Evolutionary conservation across 2,888 invertebrate genomes (phyloP), one percentile per base, ranked within the genome.

Genomic region (Lypha dubia): DNA sequence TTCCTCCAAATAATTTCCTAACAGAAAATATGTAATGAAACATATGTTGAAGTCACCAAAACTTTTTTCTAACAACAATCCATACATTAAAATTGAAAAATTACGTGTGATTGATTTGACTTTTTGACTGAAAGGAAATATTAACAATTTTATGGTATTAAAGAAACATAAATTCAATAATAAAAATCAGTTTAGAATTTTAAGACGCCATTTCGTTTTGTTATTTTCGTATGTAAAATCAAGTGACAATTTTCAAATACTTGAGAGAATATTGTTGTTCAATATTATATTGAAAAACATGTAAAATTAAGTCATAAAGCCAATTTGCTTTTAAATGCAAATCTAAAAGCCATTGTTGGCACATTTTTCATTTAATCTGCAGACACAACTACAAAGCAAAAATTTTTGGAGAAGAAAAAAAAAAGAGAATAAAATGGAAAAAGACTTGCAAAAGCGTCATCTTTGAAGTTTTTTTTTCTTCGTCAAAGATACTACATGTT

Each of bases 391-490:
- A 17, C 28, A 28, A 11, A 49, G 4, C 13, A 20, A 9, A 28
- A 28, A 28, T 15, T n/a, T n/a, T n/a, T n/a, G n/a, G n/a, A 7
- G 17, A 53, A 11, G 24, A 0, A 38, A 17, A 51, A 41, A 13
- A 11, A 68, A 6, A 28, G 38, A n/a, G n/a, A n/a, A n/a, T n/a
- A n/a, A n/a, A n/a, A n/a, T n/a, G n/a, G n/a, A n/a, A 58, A 28
- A 24, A 68, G 17, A 38, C 24, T 24, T 41, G 11, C 0, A 49
- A 65, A 73, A 41, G 20, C 63, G 74, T 71, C 28, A 44, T 20
- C 60, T 84, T 71, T 77, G 81, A 81, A 84, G 77, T 74, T 73
- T 81, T 84, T 81, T n/a, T n/a, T n/a, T n/a, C n/a, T n/a, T n/a
- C 81, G 84, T 81, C 84, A 81, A 77, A 81, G 56, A 58, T 49